Base-by-base conservation (phyloP, 2,888 invertebrate species). In the Mythimna ferrago region DNA sequence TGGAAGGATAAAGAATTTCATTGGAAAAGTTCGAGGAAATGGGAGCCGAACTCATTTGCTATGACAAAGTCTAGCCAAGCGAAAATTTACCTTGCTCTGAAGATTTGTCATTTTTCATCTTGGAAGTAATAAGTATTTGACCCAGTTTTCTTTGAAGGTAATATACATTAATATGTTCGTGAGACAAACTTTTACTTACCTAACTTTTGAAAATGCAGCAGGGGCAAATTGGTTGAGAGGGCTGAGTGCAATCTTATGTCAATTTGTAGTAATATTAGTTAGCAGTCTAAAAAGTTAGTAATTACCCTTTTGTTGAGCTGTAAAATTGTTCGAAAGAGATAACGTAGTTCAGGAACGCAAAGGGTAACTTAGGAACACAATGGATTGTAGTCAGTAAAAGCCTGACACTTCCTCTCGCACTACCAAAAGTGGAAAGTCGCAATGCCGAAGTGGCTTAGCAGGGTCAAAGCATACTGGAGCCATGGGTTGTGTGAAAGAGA, bases 1-100 rank as follows among this genome's bases (percentile, higher is more conserved):
- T 77, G 48, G 60, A 62, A 65, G 74, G 61, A 82, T 67, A 82
- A 80, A 82, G 67, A 75, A 71, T 82, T 81, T 75, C 71, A 82
- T 75, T 73, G 56, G 73, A 80, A 73, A 80, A 76, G 72, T 83
- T 74, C n/a, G 64, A 66, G 57, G 53, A 81, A 81, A 73, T 32
- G 48, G 60, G 68, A 80, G 35, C 70, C 58, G n/a, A 74, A 81
- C 70, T 76, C 68, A 76, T 82, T 76, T 76, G 71, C 67, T 69
- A 71, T 62, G 71, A 56, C 62, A 61, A 71, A 69, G 68, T 71
- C 58, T 51, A 64, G 41, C 70, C 69, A 82, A 82, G 71, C 67
- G 68, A 76, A 84, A 82, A 60, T 60, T 21, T 56, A 65, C 65
- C 61, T 77, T 80, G 32, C 56, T 63, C 68, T 61, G n/a, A 64